Base-by-base conservation (phyloP, 2,113 vertebrate genomes). In the Cercocebus atys region DNA sequence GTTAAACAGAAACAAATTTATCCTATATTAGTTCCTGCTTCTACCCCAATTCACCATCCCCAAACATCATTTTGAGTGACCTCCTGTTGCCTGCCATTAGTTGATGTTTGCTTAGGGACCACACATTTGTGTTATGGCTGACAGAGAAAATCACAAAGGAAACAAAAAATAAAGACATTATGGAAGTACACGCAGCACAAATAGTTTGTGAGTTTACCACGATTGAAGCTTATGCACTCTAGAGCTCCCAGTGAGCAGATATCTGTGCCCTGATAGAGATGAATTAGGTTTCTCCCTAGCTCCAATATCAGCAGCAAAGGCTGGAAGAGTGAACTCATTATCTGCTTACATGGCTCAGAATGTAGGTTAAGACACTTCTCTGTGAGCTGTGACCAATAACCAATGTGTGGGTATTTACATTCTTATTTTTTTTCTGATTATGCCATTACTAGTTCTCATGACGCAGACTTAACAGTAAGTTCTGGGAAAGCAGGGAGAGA, bases 401-500 rank as follows among this genome's bases (percentile, higher is more conserved):
- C 70, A 72, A 7, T 1, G 61, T 55, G 7, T 40, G 8, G 13
- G 7, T 55, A 43, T 75, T 81, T 57, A 20, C 20, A 76, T 59
- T 59, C 47, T 75, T 75, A 9, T 35, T 78, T 20, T 9, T 55
- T 55, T 32, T 47, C 18, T 57, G 23, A 23, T 7, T 80, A 14
- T 68, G 76, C 75, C 79, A 25, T 66, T 73, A 38, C 64, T 59
- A 68, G 57, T 70, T 88, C 47, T 75, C 10, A 32, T 16, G 12
- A 89, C 86, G 73, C 40, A 61, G 30, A 94, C 83, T 88, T 64
- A 23, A 5, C 45, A 80, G 6, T 40, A 87, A 93, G 35, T 52
- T 92, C 68, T 75, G 52, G 55, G 20, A 59, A 52, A 32, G 23
- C 0, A 59, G 43, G n/a, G 55, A 75, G 55, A 83, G 70, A 80